Conservation (phyloP, 2,797 vertebrate species). For the Gambelia wislizenii region DNA sequence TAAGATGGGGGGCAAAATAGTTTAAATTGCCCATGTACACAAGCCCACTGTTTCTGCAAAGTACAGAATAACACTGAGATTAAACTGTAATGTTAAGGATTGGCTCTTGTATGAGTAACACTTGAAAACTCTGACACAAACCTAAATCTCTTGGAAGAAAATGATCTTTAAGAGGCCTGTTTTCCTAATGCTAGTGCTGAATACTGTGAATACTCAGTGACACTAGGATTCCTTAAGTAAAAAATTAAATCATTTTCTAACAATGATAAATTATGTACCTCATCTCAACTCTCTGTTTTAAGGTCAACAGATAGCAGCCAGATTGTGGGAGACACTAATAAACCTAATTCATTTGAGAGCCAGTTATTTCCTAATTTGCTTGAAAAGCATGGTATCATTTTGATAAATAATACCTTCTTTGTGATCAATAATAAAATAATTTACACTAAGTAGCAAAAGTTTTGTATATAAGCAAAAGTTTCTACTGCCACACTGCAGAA, state of each 20-base stretch:
- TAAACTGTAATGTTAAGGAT: not conserved
- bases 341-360: not conserved
- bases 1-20: too few species aligned
- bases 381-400: not conserved
- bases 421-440: too few species aligned
- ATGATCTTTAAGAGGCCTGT: not conserved
- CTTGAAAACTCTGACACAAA: not conserved
- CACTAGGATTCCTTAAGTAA: not conserved
- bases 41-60: not conserved
- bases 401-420: not conserved
- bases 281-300: not conserved
- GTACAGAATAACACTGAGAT: not conserved
- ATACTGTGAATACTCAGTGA: not conserved
- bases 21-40: too few species aligned
- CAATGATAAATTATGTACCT: not conserved
- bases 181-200: not conserved
- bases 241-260: not conserved
- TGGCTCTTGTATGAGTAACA: not conserved
- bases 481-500: too few species aligned
- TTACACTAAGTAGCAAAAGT: not conserved
- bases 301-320: not conserved
- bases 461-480: not conserved
- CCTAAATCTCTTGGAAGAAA: not conserved
- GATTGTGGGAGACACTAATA: not conserved
- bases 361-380: not conserved